Conservation (phyloP, 2,797 vertebrate genomes). For the Columba guinea region DNA sequence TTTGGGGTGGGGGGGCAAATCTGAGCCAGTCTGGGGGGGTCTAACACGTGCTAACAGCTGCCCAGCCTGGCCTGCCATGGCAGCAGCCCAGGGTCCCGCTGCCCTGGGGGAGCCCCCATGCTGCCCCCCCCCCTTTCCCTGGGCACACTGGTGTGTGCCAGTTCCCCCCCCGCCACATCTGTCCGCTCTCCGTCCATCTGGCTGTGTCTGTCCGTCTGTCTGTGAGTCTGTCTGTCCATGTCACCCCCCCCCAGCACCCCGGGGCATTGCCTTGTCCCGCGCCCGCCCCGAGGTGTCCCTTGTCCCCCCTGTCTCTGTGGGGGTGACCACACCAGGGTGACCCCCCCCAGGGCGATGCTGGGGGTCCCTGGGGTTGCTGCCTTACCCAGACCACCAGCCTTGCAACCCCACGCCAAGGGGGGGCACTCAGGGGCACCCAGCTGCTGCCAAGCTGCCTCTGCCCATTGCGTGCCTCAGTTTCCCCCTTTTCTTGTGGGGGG, state of each 20-base stretch:
- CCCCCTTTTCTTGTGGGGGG: not conserved
- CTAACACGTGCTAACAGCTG: constrained; percentile 20
- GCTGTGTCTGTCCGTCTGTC: not conserved
- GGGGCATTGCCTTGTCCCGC: not conserved
- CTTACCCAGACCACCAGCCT: constrained; percentile 39
- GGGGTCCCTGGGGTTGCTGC: not conserved
- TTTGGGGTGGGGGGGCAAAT: not conserved
- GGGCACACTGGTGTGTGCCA: not conserved
- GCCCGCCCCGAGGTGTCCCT: not conserved
- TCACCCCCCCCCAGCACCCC: not conserved
- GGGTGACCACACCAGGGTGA: not conserved
- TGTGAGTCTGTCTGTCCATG: not conserved
- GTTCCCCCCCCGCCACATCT: not conserved
- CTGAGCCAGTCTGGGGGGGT: not conserved
- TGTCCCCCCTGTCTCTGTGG: not conserved
- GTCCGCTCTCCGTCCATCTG: not conserved
- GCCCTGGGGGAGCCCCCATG: not conserved
- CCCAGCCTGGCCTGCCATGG: not conserved
- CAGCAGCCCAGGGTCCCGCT: not conserved
- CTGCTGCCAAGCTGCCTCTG: not conserved
- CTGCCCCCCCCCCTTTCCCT: not conserved
- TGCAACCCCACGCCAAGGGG: not conserved
- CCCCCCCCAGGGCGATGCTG: not conserved
- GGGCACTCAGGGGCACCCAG: not conserved
- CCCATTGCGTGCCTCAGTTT: constrained; percentile 27